Conservation (phyloP, 2,888 invertebrate genomes). For the Branchipolynoe longqiensis region DNA sequence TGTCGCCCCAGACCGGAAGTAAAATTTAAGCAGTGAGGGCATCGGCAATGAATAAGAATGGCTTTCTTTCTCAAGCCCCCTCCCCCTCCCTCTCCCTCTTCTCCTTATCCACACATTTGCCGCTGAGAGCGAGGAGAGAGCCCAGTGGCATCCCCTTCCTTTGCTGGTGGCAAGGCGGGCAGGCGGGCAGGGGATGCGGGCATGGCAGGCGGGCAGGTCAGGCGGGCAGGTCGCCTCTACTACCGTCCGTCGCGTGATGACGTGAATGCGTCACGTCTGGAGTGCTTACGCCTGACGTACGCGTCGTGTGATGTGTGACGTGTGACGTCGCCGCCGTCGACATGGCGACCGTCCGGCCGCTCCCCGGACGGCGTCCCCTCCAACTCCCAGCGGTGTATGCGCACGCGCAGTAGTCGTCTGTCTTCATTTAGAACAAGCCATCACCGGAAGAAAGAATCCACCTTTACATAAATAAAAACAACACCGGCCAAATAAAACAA, state of each 20-base stretch:
- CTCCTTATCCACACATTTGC: too few species aligned
- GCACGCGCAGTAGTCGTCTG: slow-evolving; percentile 40
- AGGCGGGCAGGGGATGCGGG: too few species aligned
- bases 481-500: too few species aligned
- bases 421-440: slow-evolving; percentile 42
- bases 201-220: background rate
- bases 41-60: too few species aligned
- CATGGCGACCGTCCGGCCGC: too few species aligned
- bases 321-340: slow-evolving; percentile 11
- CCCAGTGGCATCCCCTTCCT: too few species aligned
- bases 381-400: background rate
- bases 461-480: slow-evolving; percentile 7
- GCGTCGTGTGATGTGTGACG: slow-evolving; percentile 8
- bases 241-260: slow-evolving; percentile 14
- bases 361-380: background rate
- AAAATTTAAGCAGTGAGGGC: too few species aligned
- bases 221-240: background rate
- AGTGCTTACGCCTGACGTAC: background rate
- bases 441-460: slow-evolving; percentile 23
- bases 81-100: too few species aligned
- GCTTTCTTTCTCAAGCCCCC: too few species aligned
- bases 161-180: too few species aligned
- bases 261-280: slow-evolving; percentile 8
- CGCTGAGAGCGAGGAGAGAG: too few species aligned
- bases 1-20: too few species aligned